Base-by-base conservation (phyloP, 2,888 invertebrate genomes). In the Chouioia cunea region DNA sequence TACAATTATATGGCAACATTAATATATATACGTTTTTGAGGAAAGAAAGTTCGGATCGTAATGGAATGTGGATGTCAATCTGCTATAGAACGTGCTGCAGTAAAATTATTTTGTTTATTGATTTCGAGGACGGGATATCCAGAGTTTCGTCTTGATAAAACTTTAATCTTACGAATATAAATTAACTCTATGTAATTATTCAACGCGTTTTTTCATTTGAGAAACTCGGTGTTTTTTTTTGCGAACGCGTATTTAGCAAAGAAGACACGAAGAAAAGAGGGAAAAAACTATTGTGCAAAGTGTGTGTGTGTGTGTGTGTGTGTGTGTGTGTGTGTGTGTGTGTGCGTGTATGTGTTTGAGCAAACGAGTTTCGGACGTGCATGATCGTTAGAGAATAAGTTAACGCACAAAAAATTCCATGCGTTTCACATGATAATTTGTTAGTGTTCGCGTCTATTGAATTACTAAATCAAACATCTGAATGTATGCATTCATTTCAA, bases 151-250 rank as follows among this genome's bases (percentile, higher is more conserved):
- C 36, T 10, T 6, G 6, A 10, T 6, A 12, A 36, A 36, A 36
- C 10, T 36, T 73, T 64, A 74, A 72, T 74, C 27, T 3, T 6
- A 27, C 36, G 6, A 66, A 58, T 63, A 53, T 44, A 58, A 71
- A 63, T 58, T 20, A 14, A 8, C 50, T 62, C 44, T 43, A 50
- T 50, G 44, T 63, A 48, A 71, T 46, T 65, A 10, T 36, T 43
- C 54, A 20, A 36, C 23, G 46, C n/a, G 47, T 56, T 71, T 67
- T 18, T 47, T 43, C 52, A 63, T 66, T 63, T 20, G n/a, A 47
- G 48, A 62, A 60, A 56, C 36, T 36, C 4, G 36, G 50, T 4
- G 50, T 50, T n/a, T 48, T 60, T 58, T 47, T 54, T 27, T 27
- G 36, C 36, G 36, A 36, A 6, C 36, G 36, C 36, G 36, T 10